These are phyloP conservation scores for Pithys albifrons DNA, from an alignment of 2,113 vertebrate genomes.

Conservation along the genomic window DNA sequence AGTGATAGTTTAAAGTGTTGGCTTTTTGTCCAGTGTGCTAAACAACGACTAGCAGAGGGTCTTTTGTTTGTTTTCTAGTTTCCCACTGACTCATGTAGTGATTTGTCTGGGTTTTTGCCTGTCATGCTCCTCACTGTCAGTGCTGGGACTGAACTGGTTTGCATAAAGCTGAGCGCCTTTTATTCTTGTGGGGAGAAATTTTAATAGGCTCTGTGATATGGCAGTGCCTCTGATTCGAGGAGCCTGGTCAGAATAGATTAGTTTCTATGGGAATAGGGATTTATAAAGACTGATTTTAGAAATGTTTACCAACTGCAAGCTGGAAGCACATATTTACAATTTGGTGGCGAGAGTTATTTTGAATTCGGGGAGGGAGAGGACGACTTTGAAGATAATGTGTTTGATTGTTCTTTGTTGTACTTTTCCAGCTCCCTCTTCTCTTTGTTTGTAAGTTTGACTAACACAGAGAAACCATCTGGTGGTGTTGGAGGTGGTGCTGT, in stretches of 20 bases:
- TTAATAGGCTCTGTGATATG: slow-evolving; percentile 30
- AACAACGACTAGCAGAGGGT: background rate
- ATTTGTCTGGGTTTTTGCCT: background rate
- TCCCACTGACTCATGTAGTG: slow-evolving; percentile 23
- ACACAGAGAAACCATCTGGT: slow-evolving; percentile 65
- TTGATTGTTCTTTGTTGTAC: slow-evolving; percentile 56
- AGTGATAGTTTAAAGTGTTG: background rate
- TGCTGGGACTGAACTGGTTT: background rate
- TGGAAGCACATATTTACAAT: background rate
- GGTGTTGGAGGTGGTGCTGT: slow-evolving; percentile 52
- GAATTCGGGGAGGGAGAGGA: background rate
- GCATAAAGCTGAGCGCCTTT: background rate
- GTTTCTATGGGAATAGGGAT: slow-evolving; percentile 22
- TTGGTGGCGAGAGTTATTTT: slow-evolving; percentile 14
- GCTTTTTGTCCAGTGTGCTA: background rate
- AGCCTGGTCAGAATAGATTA: slow-evolving; percentile 34
- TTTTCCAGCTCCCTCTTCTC: slow-evolving; percentile 31
- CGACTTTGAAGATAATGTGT: slow-evolving; percentile 3
- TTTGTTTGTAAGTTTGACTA: slow-evolving; percentile 50
- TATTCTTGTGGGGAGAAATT: slow-evolving; percentile 20
- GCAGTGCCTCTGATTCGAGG: slow-evolving; percentile 27
- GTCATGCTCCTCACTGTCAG: background rate
- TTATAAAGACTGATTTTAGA: slow-evolving; percentile 3
- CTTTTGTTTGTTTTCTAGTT: slow-evolving; percentile 36
- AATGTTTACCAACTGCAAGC: slow-evolving; percentile 10